Base-by-base conservation (phyloP, 1,140 invertebrate species). In the Saccostrea cuccullata region DNA sequence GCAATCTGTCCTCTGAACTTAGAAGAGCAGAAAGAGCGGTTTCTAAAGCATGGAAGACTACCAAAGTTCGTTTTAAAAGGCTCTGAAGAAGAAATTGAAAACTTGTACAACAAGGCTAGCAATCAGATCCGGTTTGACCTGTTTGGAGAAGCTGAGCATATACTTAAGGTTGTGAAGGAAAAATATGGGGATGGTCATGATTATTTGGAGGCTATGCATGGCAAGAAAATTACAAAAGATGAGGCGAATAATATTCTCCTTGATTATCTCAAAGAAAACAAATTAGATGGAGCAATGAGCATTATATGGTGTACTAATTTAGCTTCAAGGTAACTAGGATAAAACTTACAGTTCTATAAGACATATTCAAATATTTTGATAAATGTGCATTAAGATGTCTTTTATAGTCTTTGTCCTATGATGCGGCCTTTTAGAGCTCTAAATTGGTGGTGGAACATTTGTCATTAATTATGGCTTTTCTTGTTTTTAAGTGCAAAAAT, bases 281-380 rank as follows among this genome's bases (percentile, higher is more conserved):
- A 89, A 26, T 73, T 94, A 17, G 91, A 94, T 88, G 94, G 94
- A 26, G 92, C 92, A 26, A 91, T 95, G 87, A 92, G 85, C 47
- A 91, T 95, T 23, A 90, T 93, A 58, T 95, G 93, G 93, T 94
- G 92, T 87, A 90, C 91, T 85, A 91, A 94, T 85, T 88, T 95
- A 70, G 89, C 91, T 30, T 93, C 92, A 90, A 94, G 93, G 94
- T 94, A 86, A 89, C 84, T 85, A 30, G 3, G 5, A 23, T 82
- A 1, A 15, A 6, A 82, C 6, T 82, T 36, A 9, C 36, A 60
- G 58, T 64, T 64, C n/a, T 64, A 64, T 64, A 26, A 60, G n/a
- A 60, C 26, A 36, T 26, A 3, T 67, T 13, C 30, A 40, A 30
- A 11, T 55, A 40, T 30, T 23, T 11, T 82, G 17, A 23, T 17